A percentile compares a stretch with the other conserved stretches of the same genome.
Conservation (phyloP, 2,888 invertebrate species). For the Perdita meconis region DNA sequence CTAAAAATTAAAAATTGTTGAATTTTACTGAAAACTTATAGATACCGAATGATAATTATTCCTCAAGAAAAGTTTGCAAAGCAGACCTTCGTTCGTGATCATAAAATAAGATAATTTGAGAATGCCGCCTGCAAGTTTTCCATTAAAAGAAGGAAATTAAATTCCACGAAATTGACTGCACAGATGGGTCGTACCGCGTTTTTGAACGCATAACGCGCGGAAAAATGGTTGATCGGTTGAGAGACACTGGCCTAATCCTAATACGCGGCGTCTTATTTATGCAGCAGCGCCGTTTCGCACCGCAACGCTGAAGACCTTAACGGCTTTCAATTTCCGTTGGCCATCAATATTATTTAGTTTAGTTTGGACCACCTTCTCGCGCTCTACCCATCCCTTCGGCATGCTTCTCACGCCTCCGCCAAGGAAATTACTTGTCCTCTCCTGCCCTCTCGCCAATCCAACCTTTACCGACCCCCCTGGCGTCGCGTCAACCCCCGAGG, state of each 20-base stretch:
- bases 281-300: slow-evolving; percentile 79
- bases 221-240: slow-evolving; percentile 47
- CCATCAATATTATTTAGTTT: slow-evolving; percentile 85
- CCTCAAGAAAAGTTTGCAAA: too few species aligned
- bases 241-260: slow-evolving; percentile 80
- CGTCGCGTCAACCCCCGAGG: slow-evolving; percentile 1
- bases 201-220: not conserved
- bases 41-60: too few species aligned
- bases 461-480: slow-evolving; percentile 29
- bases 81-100: too few species aligned
- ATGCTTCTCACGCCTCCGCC: slow-evolving; percentile 83
- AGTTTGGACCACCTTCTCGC: slow-evolving; percentile 79
- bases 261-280: slow-evolving; percentile 82
- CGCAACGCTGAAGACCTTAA: slow-evolving; percentile 81
- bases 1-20: too few species aligned
- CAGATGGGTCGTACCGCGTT: too few species aligned
- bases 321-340: slow-evolving; percentile 84
- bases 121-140: too few species aligned
- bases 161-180: too few species aligned
- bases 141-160: too few species aligned
- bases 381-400: slow-evolving; percentile 73
- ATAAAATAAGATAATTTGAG: too few species aligned
- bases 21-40: too few species aligned
- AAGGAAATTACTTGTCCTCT: slow-evolving; percentile 84
- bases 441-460: slow-evolving; percentile 56